A percentile compares a stretch with the other conserved stretches of the same genome.
Evolutionary conservation across 2,797 vertebrate genomes (phyloP).

Genomic region (Yasuhikotakia modesta): DNA sequence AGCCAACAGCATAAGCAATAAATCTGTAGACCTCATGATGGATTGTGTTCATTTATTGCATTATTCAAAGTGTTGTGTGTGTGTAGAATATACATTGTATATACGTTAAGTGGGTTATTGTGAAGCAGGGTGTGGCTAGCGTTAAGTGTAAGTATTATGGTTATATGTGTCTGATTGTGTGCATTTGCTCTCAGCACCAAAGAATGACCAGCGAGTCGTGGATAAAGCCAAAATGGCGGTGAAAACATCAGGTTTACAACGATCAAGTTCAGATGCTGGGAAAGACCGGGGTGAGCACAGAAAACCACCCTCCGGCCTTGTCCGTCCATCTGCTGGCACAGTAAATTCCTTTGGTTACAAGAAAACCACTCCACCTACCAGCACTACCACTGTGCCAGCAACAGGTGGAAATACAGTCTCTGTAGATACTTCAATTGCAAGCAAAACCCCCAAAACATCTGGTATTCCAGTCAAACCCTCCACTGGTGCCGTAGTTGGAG

Average conservation of each 20-base stretch:
- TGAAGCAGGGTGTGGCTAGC: too few species aligned
- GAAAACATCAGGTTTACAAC: slow-evolving; percentile 86
- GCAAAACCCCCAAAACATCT: slow-evolving; percentile 89
- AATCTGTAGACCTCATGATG: background rate
- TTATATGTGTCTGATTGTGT: background rate
- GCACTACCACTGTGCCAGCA: slow-evolving; percentile 72
- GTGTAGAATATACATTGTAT: background rate
- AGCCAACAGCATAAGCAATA: slow-evolving; percentile 9
- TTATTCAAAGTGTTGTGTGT: slow-evolving; percentile 15
- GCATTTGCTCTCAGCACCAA: slow-evolving; percentile 65
- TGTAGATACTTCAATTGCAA: slow-evolving; percentile 72
- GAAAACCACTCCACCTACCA: slow-evolving; percentile 77
- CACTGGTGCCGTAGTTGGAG: slow-evolving; percentile 61
- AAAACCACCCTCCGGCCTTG: slow-evolving; percentile 90
- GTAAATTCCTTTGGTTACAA: slow-evolving; percentile 92
- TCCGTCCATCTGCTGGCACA: slow-evolving; percentile 83
- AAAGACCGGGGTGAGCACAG: slow-evolving; percentile 87
- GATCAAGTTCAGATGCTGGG: slow-evolving; percentile 91
- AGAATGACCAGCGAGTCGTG: slow-evolving; percentile 77
- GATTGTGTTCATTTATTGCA: slow-evolving; percentile 19
- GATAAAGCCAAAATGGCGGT: slow-evolving; percentile 89
- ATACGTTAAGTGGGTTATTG: too few species aligned
- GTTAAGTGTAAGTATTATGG: background rate
- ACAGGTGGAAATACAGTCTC: slow-evolving; percentile 72
- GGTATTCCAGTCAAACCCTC: slow-evolving; percentile 91